phyloP scores from a whole-genome alignment of 2,797 vertebrate species.

The Acanthis flammea region DNA sequence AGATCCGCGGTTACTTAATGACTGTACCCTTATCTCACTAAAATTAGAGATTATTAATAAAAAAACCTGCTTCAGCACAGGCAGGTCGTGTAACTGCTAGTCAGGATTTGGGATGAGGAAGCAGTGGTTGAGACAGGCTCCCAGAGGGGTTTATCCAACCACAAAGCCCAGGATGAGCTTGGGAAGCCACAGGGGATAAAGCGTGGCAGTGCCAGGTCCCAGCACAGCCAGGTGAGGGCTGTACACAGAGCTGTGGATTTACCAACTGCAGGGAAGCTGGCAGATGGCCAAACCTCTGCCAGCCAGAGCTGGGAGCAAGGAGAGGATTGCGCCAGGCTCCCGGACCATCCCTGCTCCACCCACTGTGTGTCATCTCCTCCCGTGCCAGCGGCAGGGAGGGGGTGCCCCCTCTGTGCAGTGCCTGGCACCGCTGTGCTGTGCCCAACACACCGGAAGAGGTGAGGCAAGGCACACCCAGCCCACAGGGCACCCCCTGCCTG shows the following conservation, averaged over 20 bases:
- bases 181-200: accelerated
- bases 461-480: neutral
- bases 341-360: neutral
- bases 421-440: neutral
- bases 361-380: neutral
- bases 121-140: neutral
- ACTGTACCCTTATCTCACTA: neutral
- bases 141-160: accelerated
- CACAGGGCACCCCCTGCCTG: neutral
- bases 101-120: neutral
- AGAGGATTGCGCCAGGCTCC: neutral
- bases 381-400: neutral
- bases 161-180: neutral
- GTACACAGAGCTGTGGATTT: accelerated
- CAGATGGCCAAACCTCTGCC: neutral
- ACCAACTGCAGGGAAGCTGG: accelerated
- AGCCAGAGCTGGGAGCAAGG: neutral
- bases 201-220: neutral
- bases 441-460: neutral
- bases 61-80: neutral
- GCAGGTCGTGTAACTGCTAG: neutral
- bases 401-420: neutral
- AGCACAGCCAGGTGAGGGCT: neutral
- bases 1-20: accelerated
- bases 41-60: neutral